Percentiles rank a stretch among this genome's conserved stretches.
These are phyloP conservation scores for Pseudorectes ferrugineus DNA, from an alignment of 2,113 vertebrate species.

Conservation along the genomic window DNA sequence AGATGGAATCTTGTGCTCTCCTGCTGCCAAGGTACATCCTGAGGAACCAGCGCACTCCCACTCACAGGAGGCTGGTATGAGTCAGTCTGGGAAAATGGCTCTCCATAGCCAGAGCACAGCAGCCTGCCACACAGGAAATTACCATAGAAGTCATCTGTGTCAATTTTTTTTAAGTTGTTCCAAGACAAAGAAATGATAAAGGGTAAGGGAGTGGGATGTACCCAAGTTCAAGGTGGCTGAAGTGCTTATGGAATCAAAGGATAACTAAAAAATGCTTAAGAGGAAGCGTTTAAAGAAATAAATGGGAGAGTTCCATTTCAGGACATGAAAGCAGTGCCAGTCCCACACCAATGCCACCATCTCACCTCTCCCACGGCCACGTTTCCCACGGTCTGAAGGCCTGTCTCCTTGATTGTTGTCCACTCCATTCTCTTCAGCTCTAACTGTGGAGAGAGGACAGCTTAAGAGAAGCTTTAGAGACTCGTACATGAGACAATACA, in stretches of 20 bases:
- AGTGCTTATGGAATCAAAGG: not conserved
- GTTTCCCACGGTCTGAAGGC: conserved; percentile 84
- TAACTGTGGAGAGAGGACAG: conserved; percentile 70
- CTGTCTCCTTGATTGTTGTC: conserved; percentile 83
- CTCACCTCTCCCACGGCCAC: conserved; percentile 88
- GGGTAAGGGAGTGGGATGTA: not conserved
- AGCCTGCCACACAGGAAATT: not conserved
- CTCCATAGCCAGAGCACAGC: not conserved
- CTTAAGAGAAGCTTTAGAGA: not conserved
- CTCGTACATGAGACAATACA: not conserved
- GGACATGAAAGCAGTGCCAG: not conserved
- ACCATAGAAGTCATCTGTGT: not conserved
- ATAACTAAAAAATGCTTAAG: not conserved
- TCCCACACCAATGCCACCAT: not conserved
- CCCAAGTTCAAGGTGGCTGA: not conserved
- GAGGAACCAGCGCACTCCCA: not conserved
- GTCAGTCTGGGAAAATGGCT: not conserved
- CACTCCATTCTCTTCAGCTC: conserved; percentile 90
- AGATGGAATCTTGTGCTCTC: not conserved
- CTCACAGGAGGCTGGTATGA: not conserved
- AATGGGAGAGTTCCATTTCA: not conserved
- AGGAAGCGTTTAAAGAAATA: not conserved
- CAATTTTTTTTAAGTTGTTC: not conserved
- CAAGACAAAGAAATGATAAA: not conserved
- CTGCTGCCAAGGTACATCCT: not conserved